Evolutionary conservation across 2,888 invertebrate genomes (phyloP), one percentile per base, ranked within the genome.

Genomic region (Clunio marinus): DNA sequence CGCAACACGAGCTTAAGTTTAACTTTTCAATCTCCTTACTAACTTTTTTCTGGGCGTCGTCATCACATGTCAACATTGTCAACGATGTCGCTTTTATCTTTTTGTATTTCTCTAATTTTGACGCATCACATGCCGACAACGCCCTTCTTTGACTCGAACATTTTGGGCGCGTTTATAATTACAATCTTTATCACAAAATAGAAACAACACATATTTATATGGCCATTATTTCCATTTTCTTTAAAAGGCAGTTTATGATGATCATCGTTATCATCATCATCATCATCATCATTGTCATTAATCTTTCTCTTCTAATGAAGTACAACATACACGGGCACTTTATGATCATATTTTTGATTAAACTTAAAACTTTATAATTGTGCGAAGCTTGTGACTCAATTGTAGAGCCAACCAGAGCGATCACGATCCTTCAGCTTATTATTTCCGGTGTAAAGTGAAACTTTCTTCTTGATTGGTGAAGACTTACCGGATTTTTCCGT

Each of bases 381-480:
- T 28, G 63, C 63, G 46, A 41, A 63, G 28, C 27, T 63, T 46
- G 46, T 46, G 15, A 63, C 1, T 66, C 55, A 68, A 68, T 68
- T 68, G 35, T 68, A 58, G 13, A 68, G 35, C 68, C 68, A 68
- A 17, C 68, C 27, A 10, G 68, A 68, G 15, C 68, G 24, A 57
- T 68, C 68, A 8, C 57, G 58, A 32, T 57, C 66, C 25, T 51
- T 35, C 24, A 58, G 17, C 17, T 68, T 68, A 8, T 20, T 20
- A 28, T 15, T 60, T 8, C 35, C 17, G 15, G 51, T 67, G 20
- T 68, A 58, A 17, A 66, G 46, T 10, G 28, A n/a, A 7, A 68
- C 58, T 41, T 68, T 68, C 41, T 68, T 68, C 17, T 68, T 68
- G 41, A 37, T 68, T 15, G 68, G 68, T 10, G 68, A 68, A 2